These are phyloP conservation scores for Argynnis bischoffii DNA, from an alignment of 2,888 invertebrate genomes.

Conservation along the genomic window DNA sequence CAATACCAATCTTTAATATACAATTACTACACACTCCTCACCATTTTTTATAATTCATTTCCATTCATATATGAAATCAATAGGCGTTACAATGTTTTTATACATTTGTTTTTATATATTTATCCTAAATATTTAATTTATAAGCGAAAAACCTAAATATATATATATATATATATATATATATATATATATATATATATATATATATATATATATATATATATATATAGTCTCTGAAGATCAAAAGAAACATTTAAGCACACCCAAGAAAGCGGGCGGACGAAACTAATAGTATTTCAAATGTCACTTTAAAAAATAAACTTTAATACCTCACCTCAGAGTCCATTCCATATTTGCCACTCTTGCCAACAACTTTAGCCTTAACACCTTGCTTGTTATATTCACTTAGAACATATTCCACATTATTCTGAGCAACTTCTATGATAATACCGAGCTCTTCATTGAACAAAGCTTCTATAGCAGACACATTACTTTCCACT, in stretches of 20 bases:
- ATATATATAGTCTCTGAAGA: too few species aligned
- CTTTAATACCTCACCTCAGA: constrained; percentile 72
- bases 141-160: background rate
- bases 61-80: too few species aligned
- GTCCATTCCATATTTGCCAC: constrained; percentile 85
- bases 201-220: too few species aligned
- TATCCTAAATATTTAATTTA: background rate
- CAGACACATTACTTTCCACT: constrained; percentile 66
- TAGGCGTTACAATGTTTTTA: too few species aligned
- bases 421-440: constrained; percentile 84
- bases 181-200: too few species aligned
- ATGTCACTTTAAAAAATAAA: background rate
- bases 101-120: too few species aligned
- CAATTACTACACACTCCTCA: too few species aligned
- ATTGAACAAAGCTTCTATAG: constrained; percentile 88
- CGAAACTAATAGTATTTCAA: background rate
- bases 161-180: too few species aligned
- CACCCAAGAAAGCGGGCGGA: too few species aligned
- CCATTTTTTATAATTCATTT: too few species aligned
- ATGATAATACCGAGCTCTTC: constrained; percentile 94
- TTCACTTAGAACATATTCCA: constrained; percentile 81
- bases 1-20: too few species aligned
- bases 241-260: too few species aligned
- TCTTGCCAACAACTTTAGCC: constrained; percentile 86
- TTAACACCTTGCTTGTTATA: constrained; percentile 84